Evolutionary conservation across 1,140 invertebrate genomes (phyloP).

Genomic region (Drosophila simulans): DNA sequence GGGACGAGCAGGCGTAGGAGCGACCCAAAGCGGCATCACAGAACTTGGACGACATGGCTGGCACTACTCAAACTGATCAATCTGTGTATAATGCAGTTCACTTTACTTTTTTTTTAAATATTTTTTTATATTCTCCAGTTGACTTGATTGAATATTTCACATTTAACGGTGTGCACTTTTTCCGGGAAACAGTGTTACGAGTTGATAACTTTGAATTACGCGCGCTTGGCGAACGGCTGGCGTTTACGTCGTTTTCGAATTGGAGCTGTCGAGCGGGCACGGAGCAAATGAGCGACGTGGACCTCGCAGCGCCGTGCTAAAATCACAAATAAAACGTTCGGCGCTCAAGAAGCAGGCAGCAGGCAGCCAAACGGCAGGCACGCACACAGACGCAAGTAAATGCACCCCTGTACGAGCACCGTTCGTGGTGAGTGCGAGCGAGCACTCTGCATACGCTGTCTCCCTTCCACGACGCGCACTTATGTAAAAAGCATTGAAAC

Average conservation of each 20-base stretch:
- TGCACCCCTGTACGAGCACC: constrained; percentile 65
- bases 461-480: constrained; percentile 58
- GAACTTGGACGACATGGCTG: constrained; percentile 57
- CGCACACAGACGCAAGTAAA: constrained; percentile 40
- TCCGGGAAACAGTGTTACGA: constrained; percentile 22
- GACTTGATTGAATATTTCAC: constrained; percentile 9
- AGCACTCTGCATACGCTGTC: neutral
- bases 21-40: constrained; percentile 66
- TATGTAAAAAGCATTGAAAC: constrained; percentile 82
- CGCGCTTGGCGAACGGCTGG: constrained; percentile 52
- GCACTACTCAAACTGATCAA: constrained; percentile 32
- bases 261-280: constrained; percentile 55
- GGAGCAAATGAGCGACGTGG: constrained; percentile 68
- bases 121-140: constrained; percentile 13
- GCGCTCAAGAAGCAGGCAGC: constrained; percentile 76
- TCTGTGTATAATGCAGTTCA: neutral
- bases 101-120: neutral
- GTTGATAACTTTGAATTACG: constrained; percentile 76
- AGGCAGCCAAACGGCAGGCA: constrained; percentile 56
- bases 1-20: constrained; percentile 38
- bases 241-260: constrained; percentile 76
- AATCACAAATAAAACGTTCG: constrained; percentile 83
- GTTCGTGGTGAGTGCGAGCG: constrained; percentile 19
- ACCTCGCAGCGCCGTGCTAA: constrained; percentile 78
- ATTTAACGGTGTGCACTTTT: constrained; percentile 38